Percentiles rank a stretch among this genome's conserved stretches.
Conservation (phyloP, 2,113 vertebrate genomes). For the Hemicordylus capensis region DNA sequence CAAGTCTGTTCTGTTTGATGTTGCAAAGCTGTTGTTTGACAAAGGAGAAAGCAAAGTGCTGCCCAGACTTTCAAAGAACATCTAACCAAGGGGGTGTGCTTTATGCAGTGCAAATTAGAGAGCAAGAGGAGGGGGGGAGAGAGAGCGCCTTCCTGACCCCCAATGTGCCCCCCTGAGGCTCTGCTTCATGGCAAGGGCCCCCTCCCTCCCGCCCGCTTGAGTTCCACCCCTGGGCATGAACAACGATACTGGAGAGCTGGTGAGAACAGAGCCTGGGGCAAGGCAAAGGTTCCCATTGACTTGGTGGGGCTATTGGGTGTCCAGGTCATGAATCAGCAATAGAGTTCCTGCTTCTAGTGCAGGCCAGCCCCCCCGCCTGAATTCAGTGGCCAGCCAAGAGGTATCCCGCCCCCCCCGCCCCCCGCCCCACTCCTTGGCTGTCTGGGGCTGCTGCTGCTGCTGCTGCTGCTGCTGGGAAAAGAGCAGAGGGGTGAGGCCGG, state of each 20-base stretch:
- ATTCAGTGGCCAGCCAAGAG: too few relatives aligned
- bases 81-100: neutral
- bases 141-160: neutral
- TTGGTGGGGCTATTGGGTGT: neutral
- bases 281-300: too few relatives aligned
- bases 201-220: too few relatives aligned
- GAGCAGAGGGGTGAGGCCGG: neutral
- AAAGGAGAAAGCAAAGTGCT: fast-evolving
- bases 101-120: neutral
- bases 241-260: too few relatives aligned
- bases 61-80: neutral
- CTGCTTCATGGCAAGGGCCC: too few relatives aligned
- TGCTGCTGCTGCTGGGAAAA: too few relatives aligned
- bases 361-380: too few relatives aligned
- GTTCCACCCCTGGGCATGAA: too few relatives aligned
- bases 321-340: too few relatives aligned
- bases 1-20: fast-evolving
- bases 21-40: fast-evolving
- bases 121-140: neutral
- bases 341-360: too few relatives aligned
- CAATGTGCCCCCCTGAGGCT: neutral
- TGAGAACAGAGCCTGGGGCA: too few relatives aligned
- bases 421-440: neutral
- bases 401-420: neutral
- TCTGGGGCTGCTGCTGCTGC: too few relatives aligned